phyloP scores from a whole-genome alignment of 2,888 invertebrate genomes.

The Rotaria magnacalcarata region DNA sequence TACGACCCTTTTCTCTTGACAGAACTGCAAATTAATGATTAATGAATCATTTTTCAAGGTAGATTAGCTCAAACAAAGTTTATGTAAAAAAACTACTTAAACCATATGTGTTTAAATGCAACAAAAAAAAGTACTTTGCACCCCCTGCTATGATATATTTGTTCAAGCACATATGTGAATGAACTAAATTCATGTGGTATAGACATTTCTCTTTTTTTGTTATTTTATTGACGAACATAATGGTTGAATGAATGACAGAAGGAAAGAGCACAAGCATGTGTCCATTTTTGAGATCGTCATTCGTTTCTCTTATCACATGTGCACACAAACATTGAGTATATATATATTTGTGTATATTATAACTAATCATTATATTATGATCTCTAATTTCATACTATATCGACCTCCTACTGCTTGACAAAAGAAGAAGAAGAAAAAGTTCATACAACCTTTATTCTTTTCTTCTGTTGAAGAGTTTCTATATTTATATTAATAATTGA shows the following conservation, averaged over 20 bases:
- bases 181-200: neutral
- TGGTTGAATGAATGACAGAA: slow-evolving; percentile 18
- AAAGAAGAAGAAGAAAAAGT: neutral
- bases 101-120: neutral
- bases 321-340: neutral
- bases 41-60: too few species aligned
- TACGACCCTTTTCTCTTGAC: too few species aligned
- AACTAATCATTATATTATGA: slow-evolving; percentile 1
- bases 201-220: neutral
- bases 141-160: slow-evolving; percentile 5
- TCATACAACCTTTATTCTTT: neutral
- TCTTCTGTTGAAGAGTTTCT: neutral
- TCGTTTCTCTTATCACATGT: neutral
- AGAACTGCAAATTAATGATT: too few species aligned
- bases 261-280: slow-evolving; percentile 13
- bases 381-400: slow-evolving; percentile 16
- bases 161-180: neutral
- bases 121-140: neutral
- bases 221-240: neutral
- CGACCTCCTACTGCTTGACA: neutral
- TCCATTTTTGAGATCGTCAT: neutral
- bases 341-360: neutral
- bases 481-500: slow-evolving; percentile 6
- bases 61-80: too few species aligned
- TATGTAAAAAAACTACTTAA: neutral